phyloP scores from a whole-genome alignment of 2,113 vertebrate genomes.

The Chloropsis hardwickii region DNA sequence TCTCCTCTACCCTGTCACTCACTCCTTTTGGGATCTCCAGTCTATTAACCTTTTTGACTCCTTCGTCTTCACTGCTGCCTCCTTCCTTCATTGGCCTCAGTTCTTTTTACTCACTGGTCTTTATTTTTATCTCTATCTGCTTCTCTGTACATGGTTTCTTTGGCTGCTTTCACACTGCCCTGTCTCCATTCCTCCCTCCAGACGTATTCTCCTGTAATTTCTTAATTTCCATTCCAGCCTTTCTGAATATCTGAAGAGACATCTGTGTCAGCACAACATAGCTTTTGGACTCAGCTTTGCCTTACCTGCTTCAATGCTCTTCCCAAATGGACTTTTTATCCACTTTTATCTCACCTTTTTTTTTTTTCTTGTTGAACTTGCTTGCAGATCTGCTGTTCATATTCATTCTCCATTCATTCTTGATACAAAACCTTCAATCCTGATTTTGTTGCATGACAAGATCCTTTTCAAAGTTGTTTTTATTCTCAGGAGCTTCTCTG shows the following conservation, averaged over 20 bases:
- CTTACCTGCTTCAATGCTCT: neutral
- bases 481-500: neutral
- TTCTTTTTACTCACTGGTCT: slow-evolving; percentile 18
- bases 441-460: neutral
- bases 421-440: neutral
- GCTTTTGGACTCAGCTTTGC: neutral
- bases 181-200: neutral
- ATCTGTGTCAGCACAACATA: neutral
- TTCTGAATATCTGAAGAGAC: neutral
- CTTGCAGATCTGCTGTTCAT: neutral
- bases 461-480: neutral
- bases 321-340: neutral
- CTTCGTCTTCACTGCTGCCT: slow-evolving; percentile 7
- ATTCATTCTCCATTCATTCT: neutral
- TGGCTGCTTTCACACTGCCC: neutral
- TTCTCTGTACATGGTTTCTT: neutral
- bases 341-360: neutral
- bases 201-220: neutral
- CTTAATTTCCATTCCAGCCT: neutral
- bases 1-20: slow-evolving; percentile 46
- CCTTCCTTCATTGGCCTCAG: slow-evolving; percentile 14
- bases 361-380: neutral
- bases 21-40: slow-evolving; percentile 53
- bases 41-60: slow-evolving; percentile 67
- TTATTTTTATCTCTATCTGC: neutral